Conservation (phyloP, 2,797 vertebrate species). For the Manis pentadactyla region DNA sequence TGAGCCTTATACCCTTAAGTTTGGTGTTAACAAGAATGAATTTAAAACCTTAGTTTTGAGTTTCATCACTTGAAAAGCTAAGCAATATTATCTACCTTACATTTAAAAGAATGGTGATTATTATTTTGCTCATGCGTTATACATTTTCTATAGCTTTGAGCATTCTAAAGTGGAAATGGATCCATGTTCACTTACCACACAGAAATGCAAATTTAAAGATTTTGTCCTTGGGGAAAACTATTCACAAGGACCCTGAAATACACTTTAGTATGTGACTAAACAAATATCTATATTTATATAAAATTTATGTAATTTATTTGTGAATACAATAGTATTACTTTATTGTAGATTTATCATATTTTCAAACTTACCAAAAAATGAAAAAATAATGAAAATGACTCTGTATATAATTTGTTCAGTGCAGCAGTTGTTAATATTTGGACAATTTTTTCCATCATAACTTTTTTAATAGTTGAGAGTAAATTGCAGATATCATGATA, state of each 20-base stretch:
- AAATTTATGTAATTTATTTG: background rate
- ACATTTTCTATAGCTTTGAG: background rate
- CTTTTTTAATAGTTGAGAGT: background rate
- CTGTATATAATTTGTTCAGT: background rate
- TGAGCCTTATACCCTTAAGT: fast-evolving
- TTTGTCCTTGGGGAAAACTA: background rate
- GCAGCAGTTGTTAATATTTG: background rate
- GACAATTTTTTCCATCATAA: background rate
- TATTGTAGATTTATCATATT: background rate
- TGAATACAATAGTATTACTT: background rate
- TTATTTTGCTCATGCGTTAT: background rate
- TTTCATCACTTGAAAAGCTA: background rate
- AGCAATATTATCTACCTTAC: background rate
- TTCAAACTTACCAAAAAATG: background rate
- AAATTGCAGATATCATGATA: background rate
- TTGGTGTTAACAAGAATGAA: background rate
- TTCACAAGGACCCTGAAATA: background rate
- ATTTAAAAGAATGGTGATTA: background rate
- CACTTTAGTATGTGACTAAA: background rate
- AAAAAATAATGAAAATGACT: background rate
- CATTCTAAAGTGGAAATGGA: background rate
- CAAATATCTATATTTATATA: background rate
- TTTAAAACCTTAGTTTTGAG: background rate
- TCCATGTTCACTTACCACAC: background rate
- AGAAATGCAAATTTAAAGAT: background rate